A percentile compares a stretch with the other conserved stretches of the same genome.
Conservation (phyloP, 2,888 invertebrate species). For the Xylota sylvarum region DNA sequence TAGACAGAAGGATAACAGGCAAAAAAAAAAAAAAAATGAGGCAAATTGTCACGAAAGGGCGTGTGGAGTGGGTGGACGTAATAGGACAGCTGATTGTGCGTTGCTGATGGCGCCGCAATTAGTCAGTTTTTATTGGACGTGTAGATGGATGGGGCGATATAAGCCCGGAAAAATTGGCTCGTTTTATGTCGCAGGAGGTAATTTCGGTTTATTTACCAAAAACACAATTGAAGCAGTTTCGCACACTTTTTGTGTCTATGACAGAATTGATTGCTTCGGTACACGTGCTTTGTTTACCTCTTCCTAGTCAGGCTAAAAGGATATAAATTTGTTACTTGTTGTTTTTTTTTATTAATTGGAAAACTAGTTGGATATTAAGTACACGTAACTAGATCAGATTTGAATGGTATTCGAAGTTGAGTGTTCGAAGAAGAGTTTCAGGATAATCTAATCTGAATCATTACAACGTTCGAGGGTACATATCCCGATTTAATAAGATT, state of each 20-base stretch:
- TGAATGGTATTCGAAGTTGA: too few relatives aligned
- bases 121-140: constrained; percentile 67
- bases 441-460: too few relatives aligned
- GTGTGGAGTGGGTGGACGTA: neutral
- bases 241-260: neutral
- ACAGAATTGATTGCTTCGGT: constrained; percentile 15
- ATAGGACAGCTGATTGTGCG: constrained; percentile 45
- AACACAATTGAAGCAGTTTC: constrained; percentile 19
- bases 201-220: constrained; percentile 29
- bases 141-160: constrained; percentile 53
- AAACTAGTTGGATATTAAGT: constrained; percentile 1
- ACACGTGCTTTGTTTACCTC: constrained; percentile 23
- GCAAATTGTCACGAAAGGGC: constrained; percentile 19
- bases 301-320: neutral
- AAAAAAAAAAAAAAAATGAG: neutral
- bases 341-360: neutral
- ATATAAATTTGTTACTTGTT: neutral
- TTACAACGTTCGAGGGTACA: too few relatives aligned
- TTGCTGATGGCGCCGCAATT: constrained; percentile 64
- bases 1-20: neutral
- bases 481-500: too few relatives aligned
- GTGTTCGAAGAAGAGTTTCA: too few relatives aligned
- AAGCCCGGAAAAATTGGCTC: constrained; percentile 1
- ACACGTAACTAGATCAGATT: neutral
- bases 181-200: constrained; percentile 17